These are phyloP conservation scores for Ormyrus pomaceus DNA, from an alignment of 2,888 invertebrate species.

Conservation along the genomic window DNA sequence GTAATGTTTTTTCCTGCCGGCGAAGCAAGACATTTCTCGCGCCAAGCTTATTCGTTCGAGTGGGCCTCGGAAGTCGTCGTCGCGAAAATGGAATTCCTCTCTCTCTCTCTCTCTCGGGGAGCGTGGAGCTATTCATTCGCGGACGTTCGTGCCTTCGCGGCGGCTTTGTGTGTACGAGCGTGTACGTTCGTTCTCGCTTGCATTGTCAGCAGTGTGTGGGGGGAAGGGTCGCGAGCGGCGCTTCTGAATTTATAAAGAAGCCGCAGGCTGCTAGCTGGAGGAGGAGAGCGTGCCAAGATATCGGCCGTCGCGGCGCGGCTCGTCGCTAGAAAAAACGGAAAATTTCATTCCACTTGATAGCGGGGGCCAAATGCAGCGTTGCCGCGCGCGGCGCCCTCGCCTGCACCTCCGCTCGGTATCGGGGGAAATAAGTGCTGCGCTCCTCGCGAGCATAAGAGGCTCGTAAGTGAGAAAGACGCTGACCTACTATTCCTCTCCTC, in stretches of 20 bases:
- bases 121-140: constrained; percentile 42
- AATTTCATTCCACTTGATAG: constrained; percentile 54
- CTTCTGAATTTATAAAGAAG: constrained; percentile 57
- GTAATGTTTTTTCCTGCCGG: constrained; percentile 18
- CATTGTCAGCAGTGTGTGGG: constrained; percentile 3
- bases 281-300: constrained; percentile 53
- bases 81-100: constrained; percentile 41
- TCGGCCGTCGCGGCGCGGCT: constrained; percentile 23
- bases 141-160: constrained; percentile 9
- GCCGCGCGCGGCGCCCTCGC: too few species aligned
- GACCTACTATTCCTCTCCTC: constrained; percentile 39
- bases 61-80: neutral
- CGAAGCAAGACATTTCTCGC: constrained; percentile 29
- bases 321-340: constrained; percentile 37
- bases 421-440: constrained; percentile 48
- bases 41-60: constrained; percentile 22
- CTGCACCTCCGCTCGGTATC: constrained; percentile 25
- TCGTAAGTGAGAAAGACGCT: constrained; percentile 38
- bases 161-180: neutral
- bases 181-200: neutral
- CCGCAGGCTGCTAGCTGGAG: neutral
- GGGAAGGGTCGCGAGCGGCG: neutral
- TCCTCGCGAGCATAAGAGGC: constrained; percentile 11
- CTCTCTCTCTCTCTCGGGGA: too few species aligned
- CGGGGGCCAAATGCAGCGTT: constrained; percentile 44